Conservation (phyloP, 2,797 vertebrate species). For the Melanotaenia trifasciata region DNA sequence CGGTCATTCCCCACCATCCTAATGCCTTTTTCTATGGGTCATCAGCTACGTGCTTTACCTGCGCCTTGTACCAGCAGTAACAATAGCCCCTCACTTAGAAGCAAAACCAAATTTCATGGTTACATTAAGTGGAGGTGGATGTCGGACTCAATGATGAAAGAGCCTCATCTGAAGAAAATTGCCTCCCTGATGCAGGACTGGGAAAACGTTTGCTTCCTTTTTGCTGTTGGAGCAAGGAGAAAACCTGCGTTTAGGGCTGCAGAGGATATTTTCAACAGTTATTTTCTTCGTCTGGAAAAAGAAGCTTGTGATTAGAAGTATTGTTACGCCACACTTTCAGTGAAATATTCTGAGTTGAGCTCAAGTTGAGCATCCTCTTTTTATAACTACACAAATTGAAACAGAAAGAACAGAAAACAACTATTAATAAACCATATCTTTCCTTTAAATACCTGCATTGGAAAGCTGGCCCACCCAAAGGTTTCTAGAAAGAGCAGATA, state of each 20-base stretch:
- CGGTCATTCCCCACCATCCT: not conserved
- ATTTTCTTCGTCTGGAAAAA: too few relatives aligned
- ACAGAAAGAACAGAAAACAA: too few relatives aligned
- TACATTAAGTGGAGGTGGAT: not conserved
- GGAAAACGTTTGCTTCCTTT: not conserved
- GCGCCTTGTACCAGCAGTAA: not conserved
- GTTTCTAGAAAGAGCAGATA: too few relatives aligned
- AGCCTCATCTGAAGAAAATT: not conserved
- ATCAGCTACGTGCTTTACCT: not conserved
- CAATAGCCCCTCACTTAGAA: not conserved
- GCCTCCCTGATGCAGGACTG: not conserved
- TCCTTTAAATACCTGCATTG: too few relatives aligned
- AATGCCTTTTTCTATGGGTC: not conserved
- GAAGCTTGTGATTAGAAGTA: not conserved
- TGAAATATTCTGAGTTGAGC: too few relatives aligned
- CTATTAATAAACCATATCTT: too few relatives aligned
- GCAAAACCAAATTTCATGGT: not conserved
- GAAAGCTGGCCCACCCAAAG: too few relatives aligned
- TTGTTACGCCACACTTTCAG: not conserved
- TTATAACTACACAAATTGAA: too few relatives aligned
- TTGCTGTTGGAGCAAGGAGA: not conserved
- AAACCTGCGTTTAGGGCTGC: not conserved
- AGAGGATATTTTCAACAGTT: not conserved
- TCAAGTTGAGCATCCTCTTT: too few relatives aligned
- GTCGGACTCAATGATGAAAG: not conserved